These are phyloP conservation scores for Drosophila nigritarsus DNA, from an alignment of 2,888 invertebrate genomes.

Conservation along the genomic window DNA sequence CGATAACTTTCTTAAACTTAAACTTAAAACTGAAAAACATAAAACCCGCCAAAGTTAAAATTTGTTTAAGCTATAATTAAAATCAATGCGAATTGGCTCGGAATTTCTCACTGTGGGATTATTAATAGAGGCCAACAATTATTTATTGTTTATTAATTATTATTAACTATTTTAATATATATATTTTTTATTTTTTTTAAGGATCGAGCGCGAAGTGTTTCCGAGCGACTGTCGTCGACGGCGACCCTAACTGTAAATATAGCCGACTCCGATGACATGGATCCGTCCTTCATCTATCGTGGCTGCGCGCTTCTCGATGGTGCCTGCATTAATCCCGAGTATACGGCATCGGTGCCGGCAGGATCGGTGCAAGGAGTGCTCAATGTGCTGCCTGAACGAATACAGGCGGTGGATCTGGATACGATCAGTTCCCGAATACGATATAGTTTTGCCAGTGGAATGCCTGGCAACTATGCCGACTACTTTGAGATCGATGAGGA, in stretches of 20 bases:
- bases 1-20: not conserved
- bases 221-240: conserved; percentile 92
- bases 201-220: conserved; percentile 93
- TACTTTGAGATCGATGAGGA: conserved; percentile 93
- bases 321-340: conserved; percentile 94
- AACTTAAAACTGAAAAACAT: not conserved
- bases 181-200: conserved; percentile 80
- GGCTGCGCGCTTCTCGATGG: conserved; percentile 93
- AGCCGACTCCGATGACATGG: conserved; percentile 95
- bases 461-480: conserved; percentile 90
- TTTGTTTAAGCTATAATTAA: not conserved
- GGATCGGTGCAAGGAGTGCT: conserved; percentile 93
- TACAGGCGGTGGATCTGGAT: conserved; percentile 96
- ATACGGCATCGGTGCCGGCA: conserved; percentile 91
- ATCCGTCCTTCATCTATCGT: conserved; percentile 95
- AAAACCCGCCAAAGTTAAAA: not conserved
- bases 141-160: not conserved
- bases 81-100: not conserved
- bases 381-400: conserved; percentile 93
- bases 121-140: not conserved
- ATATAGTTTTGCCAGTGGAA: conserved; percentile 93
- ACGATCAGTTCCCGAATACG: conserved; percentile 93
- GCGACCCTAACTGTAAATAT: conserved; percentile 94
- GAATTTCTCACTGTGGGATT: not conserved
- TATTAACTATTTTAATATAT: not conserved